A percentile compares a stretch with the other conserved stretches of the same genome.
Conservation (phyloP, 1,140 invertebrate species). For the Drosophila yakuba region DNA sequence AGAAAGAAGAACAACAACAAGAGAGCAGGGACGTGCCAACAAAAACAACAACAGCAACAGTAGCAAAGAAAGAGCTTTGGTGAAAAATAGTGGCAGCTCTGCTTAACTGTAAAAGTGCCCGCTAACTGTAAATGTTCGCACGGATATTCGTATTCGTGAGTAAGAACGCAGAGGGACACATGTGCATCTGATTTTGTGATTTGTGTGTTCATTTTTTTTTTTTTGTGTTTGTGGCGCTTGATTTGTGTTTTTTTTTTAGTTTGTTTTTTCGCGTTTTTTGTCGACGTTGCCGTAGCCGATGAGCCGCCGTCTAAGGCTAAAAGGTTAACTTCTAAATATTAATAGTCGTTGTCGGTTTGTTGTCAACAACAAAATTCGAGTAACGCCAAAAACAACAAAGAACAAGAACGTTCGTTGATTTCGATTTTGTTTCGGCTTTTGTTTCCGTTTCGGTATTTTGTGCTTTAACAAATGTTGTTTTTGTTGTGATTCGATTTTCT, state of each 20-base stretch:
- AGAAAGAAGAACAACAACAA: neutral
- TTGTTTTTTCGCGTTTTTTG: conserved; percentile 56
- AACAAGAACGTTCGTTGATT: conserved; percentile 41
- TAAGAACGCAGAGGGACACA: conserved; percentile 15
- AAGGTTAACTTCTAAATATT: conserved; percentile 85
- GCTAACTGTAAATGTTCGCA: conserved; percentile 3
- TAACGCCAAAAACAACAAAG: conserved; percentile 52
- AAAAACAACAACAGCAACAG: too few species aligned
- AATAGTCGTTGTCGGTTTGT: conserved; percentile 76
- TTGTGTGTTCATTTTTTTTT: conserved; percentile 16
- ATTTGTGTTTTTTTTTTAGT: conserved; percentile 43
- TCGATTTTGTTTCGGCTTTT: conserved; percentile 27
- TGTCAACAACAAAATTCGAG: conserved; percentile 60
- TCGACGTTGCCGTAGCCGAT: conserved; percentile 70
- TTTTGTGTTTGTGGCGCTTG: conserved; percentile 16
- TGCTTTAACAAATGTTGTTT: conserved; percentile 18
- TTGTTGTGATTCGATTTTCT: conserved; percentile 1
- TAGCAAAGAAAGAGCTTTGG: conserved; percentile 1
- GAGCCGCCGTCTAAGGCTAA: conserved; percentile 78
- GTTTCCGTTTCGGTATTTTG: conserved; percentile 19
- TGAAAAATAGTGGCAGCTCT: neutral
- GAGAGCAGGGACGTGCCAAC: neutral
- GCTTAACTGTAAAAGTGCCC: neutral
- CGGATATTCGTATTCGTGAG: conserved; percentile 18
- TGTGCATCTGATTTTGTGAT: conserved; percentile 50